Evolutionary conservation across 2,888 invertebrate species (phyloP).

Genomic region (Calephelis perditalis): DNA sequence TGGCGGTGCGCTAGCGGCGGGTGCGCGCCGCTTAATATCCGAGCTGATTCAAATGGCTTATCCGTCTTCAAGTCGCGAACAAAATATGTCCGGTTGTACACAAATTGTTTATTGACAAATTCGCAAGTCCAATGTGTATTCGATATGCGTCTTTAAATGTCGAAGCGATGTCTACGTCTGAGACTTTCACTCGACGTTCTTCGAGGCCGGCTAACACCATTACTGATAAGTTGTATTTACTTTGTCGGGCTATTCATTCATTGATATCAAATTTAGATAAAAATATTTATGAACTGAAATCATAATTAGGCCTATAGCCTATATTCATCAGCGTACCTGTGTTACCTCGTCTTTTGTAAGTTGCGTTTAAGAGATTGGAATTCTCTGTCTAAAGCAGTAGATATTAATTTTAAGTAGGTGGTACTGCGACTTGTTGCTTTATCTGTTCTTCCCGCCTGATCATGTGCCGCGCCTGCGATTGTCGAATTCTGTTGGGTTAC

Average conservation of each 20-base stretch:
- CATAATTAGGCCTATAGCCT: neutral
- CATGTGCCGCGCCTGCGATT: no score
- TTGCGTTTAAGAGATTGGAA: no score
- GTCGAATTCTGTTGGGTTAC: no score
- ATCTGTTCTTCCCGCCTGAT: no score
- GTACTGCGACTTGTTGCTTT: no score
- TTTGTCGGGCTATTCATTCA: constrained; percentile 31
- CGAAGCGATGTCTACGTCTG: constrained; percentile 60
- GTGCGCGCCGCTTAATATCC: constrained; percentile 52
- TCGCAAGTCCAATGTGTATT: constrained; percentile 38
- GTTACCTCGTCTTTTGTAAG: no score
- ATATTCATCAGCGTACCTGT: neutral
- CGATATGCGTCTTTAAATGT: constrained; percentile 52
- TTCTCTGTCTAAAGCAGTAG: no score
- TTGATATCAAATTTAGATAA: constrained; percentile 8
- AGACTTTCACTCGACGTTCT: constrained; percentile 67
- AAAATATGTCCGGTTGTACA: constrained; percentile 41
- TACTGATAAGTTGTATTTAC: constrained; percentile 61
- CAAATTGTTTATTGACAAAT: constrained; percentile 58
- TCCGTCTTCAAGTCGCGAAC: constrained; percentile 46
- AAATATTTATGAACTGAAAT: constrained; percentile 9
- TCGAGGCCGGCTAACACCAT: constrained; percentile 63
- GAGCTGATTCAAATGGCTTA: constrained; percentile 46
- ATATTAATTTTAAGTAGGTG: no score
- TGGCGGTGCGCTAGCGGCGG: constrained; percentile 36